Evolutionary conservation across 2,888 invertebrate species (phyloP).

Genomic region (Phyto melanocephala): DNA sequence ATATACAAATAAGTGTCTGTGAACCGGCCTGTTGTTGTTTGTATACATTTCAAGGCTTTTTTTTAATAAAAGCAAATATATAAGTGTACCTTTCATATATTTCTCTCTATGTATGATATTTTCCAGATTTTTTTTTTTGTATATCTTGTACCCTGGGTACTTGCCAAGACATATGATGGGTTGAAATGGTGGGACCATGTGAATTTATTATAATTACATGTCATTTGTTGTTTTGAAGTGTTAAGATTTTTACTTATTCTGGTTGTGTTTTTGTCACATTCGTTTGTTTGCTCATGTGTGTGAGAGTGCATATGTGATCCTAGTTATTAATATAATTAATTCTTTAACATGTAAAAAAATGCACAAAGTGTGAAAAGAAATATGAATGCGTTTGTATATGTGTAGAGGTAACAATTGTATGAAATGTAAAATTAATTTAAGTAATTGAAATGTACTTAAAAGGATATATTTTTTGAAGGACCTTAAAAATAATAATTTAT

Average conservation of each 20-base stretch:
- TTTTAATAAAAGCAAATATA: too few species aligned
- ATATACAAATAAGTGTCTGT: neutral
- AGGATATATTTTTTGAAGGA: neutral
- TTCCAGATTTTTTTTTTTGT: neutral
- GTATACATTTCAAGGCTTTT: slow-evolving; percentile 50
- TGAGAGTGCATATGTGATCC: neutral
- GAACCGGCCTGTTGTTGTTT: slow-evolving; percentile 14
- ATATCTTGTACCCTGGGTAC: slow-evolving; percentile 34
- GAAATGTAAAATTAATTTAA: slow-evolving; percentile 5
- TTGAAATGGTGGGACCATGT: slow-evolving; percentile 43
- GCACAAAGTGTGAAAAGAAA: neutral
- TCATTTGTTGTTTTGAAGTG: slow-evolving; percentile 54
- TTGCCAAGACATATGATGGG: slow-evolving; percentile 37
- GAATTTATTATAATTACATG: slow-evolving; percentile 53
- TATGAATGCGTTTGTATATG: neutral
- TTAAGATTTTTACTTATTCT: slow-evolving; percentile 30
- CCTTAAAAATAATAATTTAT: too few species aligned
- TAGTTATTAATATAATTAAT: slow-evolving; percentile 43
- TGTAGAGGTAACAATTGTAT: neutral
- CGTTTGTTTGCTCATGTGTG: neutral
- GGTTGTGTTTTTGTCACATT: slow-evolving; percentile 16
- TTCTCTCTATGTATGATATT: too few species aligned
- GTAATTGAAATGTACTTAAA: slow-evolving; percentile 7
- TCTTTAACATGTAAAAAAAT: neutral
- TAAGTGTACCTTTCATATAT: too few species aligned